phyloP scores from a whole-genome alignment of 2,888 invertebrate genomes.

The Petrolisthes cinctipes region DNA sequence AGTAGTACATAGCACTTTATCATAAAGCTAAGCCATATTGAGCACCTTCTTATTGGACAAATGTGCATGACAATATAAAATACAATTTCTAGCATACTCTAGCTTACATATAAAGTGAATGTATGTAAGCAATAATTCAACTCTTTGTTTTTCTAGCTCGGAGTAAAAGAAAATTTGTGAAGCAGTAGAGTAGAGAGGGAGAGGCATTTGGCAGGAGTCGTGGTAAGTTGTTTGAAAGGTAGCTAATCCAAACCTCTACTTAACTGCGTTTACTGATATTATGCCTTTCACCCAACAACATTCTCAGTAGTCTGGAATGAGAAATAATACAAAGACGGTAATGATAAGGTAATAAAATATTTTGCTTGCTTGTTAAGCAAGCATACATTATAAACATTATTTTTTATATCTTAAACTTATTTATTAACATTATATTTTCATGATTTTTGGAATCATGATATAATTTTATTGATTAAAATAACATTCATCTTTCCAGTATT shows the following conservation, averaged over 20 bases:
- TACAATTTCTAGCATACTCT: background rate
- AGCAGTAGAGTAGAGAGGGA: slow-evolving; percentile 11
- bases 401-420: too few species aligned
- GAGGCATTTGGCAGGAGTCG: slow-evolving; percentile 20
- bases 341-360: too few species aligned
- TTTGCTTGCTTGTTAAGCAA: too few species aligned
- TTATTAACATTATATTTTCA: too few species aligned
- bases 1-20: background rate
- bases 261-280: too few species aligned
- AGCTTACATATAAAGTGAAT: background rate
- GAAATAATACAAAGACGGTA: too few species aligned
- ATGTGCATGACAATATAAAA: background rate
- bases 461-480: too few species aligned
- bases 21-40: background rate
- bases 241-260: slow-evolving; percentile 14
- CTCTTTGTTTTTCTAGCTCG: slow-evolving; percentile 41
- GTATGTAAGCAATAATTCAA: slow-evolving; percentile 12
- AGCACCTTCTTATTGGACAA: background rate
- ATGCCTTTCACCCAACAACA: background rate
- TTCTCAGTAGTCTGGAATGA: too few species aligned
- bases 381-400: too few species aligned
- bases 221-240: slow-evolving; percentile 24
- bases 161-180: slow-evolving; percentile 38
- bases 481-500: too few species aligned
- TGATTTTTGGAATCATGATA: too few species aligned